Base-by-base conservation (phyloP, 2,888 invertebrate species). In the Opisthograptis luteolata region DNA sequence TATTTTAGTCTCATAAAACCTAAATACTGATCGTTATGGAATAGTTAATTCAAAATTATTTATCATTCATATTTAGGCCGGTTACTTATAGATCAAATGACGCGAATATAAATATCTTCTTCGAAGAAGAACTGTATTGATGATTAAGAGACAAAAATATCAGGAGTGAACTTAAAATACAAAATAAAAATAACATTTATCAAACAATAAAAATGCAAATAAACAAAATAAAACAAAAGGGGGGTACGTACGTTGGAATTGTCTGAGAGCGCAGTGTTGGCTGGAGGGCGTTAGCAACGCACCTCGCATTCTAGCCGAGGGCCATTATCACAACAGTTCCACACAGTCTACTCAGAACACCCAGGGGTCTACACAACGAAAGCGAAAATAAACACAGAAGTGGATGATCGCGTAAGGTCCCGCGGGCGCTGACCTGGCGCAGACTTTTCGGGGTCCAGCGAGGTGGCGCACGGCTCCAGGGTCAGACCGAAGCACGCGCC, bases 371-470 rank as follows among this genome's bases (percentile, higher is more conserved):
- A 88, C 87, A 87, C 89, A 88, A 88, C 81, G 88, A 90, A 89
- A 89, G 88, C 85, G 87, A 88, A 88, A 89, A 89, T 88, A 87
- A 89, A 89, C 88, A 89, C 88, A 87, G 87, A 84, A 85, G 85
- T 79, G 77, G 81, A 74, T 76, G 83, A 74, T 77, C 78, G 80
- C 80, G 82, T 64, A 73, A 76, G 73, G 84, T 82, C 80, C 77
- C 79, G 82, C 84, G 84, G 85, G 84, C 90, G 89, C 90, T 90
- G 89, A 90, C 90, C 90, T 90, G 90, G 88, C 89, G 88, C 88
- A 77, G 85, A 76, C 83, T 89, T 88, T 67, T 82, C 81, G 68
- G 84, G 79, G 73, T 89, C 90, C 87, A 84, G 84, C 77, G 87
- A 81, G 77, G 81, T 72, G 80, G 82, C 84, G 82, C 83, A 76